phyloP scores from a whole-genome alignment of 2,797 vertebrate genomes.

The Crax fasciolata region DNA sequence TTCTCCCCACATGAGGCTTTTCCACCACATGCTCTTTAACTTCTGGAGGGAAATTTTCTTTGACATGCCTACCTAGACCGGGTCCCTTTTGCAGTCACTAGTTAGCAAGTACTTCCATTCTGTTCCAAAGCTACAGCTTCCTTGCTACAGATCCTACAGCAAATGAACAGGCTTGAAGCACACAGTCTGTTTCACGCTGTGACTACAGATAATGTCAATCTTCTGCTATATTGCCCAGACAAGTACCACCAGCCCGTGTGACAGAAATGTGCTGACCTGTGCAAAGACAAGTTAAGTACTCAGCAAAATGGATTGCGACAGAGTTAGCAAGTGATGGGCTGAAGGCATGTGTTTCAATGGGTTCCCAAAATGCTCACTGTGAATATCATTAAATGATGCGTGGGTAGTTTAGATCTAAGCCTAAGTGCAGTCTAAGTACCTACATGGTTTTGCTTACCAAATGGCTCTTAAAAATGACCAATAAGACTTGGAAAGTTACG shows the following conservation, averaged over 20 bases:
- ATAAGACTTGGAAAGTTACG: not conserved
- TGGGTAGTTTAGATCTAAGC: constrained; percentile 42
- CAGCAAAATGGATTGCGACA: constrained; percentile 45
- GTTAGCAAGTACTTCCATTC: not conserved
- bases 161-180: not conserved
- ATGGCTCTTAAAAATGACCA: constrained; percentile 14
- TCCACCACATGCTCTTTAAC: not conserved
- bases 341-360: constrained; percentile 11
- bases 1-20: not conserved
- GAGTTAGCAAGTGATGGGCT: constrained; percentile 3
- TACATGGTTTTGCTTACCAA: constrained; percentile 26
- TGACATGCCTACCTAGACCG: not conserved
- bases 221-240: not conserved
- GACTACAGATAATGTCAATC: not conserved
- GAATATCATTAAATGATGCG: constrained; percentile 46
- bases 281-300: constrained; percentile 39
- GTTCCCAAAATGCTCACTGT: constrained; percentile 35
- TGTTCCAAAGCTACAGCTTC: not conserved
- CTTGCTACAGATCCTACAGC: not conserved
- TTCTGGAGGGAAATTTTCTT: not conserved
- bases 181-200: not conserved
- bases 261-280: constrained; percentile 59
- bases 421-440: constrained; percentile 39
- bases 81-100: not conserved
- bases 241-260: not conserved